Evolutionary conservation across 2,113 vertebrate species (phyloP), one percentile per base, ranked within the genome.

Genomic region (Delphinapterus leucas): DNA sequence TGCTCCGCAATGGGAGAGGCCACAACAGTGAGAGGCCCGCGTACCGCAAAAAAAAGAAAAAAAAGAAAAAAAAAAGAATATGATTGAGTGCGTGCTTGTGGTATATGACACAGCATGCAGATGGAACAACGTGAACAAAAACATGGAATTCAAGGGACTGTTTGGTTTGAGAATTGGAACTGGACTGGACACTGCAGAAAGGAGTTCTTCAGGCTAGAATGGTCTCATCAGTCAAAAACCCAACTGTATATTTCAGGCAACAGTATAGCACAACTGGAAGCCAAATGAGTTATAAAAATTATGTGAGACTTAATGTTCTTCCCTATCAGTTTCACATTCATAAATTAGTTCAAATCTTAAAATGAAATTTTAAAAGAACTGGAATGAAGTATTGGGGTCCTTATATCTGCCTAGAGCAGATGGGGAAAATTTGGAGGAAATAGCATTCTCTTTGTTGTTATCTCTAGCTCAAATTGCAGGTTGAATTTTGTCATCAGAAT

Each of bases 401-500:
- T 94, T 58, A 67, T 41, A 68, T 82, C 38, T 77, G 38, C 21
- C 14, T 84, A 88, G 26, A 77, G 61, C 20, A 93, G 60, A 68
- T 77, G 61, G 60, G 11, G 9, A 93, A 77, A 68, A 49, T 77
- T 89, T 93, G 33, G 11, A 84, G n/a, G 31, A 76, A 93, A 41
- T 53, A 61, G 11, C 41, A 70, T 76, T 95, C 28, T 76, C 36
- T 93, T 93, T 79, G 12, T 87, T 95, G 10, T n/a, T 70, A 28
- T 28, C 12, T 92, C 73, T 87, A 83, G 44, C 38, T 97, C 68
- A 94, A 93, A 94, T 26, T 90, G 21, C 8, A 79, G 4, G 47
- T 58, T 95, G 44, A 95, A 83, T 67, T 76, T 88, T 74, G 38
- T 77, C 41, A 79, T 93, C 49, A 68, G 49, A 96, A 73, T 79